phyloP scores from a whole-genome alignment of 2,888 invertebrate species.

The Silvanus unidentatus region DNA sequence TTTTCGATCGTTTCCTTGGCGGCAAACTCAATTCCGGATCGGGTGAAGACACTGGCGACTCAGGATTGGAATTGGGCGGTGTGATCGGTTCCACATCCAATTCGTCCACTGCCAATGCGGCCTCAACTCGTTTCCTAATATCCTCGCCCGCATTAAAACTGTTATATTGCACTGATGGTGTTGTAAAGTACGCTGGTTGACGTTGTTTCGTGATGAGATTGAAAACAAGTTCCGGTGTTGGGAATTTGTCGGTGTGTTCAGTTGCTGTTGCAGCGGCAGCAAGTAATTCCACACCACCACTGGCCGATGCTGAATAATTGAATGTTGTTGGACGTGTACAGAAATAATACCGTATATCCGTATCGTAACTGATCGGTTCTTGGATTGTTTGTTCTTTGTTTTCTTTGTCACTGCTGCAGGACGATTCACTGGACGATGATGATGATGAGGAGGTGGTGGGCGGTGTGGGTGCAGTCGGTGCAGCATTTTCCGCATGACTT shows the following conservation, averaged over 20 bases:
- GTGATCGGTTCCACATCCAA: constrained; percentile 51
- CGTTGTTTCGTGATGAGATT: constrained; percentile 37
- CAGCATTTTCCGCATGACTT: constrained; percentile 57
- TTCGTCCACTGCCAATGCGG: constrained; percentile 53
- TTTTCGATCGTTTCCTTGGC: constrained; percentile 70
- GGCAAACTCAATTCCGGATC: constrained; percentile 63
- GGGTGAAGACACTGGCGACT: constrained; percentile 47
- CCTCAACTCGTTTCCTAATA: constrained; percentile 58
- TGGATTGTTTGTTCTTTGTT: constrained; percentile 32
- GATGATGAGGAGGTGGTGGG: constrained; percentile 38
- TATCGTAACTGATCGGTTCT: constrained; percentile 33
- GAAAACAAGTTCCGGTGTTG: constrained; percentile 34
- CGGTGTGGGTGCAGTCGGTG: constrained; percentile 49
- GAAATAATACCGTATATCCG: constrained; percentile 34
- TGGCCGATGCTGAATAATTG: constrained; percentile 21
- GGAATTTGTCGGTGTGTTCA: constrained; percentile 38
- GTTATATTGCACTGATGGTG: constrained; percentile 34
- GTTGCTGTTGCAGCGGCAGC: constrained; percentile 47
- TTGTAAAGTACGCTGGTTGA: constrained; percentile 37
- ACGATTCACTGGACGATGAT: constrained; percentile 39
- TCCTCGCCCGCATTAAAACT: constrained; percentile 45
- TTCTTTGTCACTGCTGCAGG: constrained; percentile 48
- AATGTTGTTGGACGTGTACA: constrained; percentile 24
- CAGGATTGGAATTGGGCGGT: constrained; percentile 57
- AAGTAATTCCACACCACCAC: constrained; percentile 41